Evolutionary conservation across 2,888 invertebrate species (phyloP).

Genomic region (Agrilus biguttatus): DNA sequence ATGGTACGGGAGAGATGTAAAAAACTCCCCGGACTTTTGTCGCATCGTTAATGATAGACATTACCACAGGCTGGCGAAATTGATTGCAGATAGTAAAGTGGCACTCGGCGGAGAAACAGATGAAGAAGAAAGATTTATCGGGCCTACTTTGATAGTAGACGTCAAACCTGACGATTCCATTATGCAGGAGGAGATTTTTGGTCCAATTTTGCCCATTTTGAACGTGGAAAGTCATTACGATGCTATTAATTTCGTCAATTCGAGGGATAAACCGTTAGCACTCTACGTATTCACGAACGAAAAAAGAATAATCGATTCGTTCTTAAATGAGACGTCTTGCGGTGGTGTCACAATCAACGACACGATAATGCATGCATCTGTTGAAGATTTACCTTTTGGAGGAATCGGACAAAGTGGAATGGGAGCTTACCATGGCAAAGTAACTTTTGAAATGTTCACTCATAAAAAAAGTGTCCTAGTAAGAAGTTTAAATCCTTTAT

Average conservation of each 20-base stretch:
- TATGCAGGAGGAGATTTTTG: constrained; percentile 92
- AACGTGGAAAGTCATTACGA: constrained; percentile 71
- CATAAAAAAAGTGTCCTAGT: constrained; percentile 75
- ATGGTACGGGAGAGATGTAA: constrained; percentile 72
- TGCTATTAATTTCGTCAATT: constrained; percentile 80
- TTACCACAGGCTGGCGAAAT: constrained; percentile 58
- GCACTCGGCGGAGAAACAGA: constrained; percentile 69
- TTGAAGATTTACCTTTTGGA: constrained; percentile 87
- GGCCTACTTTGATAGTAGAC: constrained; percentile 70
- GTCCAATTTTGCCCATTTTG: constrained; percentile 84
- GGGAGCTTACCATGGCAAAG: constrained; percentile 85
- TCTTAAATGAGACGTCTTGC: constrained; percentile 58
- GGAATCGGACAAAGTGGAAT: constrained; percentile 92
- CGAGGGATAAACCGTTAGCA: constrained; percentile 78
- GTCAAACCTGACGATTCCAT: constrained; percentile 59
- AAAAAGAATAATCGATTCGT: constrained; percentile 38
- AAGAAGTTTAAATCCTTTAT: constrained; percentile 51
- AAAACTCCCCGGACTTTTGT: constrained; percentile 67
- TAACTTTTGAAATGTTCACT: constrained; percentile 82
- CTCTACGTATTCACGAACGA: constrained; percentile 71
- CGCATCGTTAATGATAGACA: constrained; percentile 76
- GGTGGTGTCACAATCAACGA: constrained; percentile 79
- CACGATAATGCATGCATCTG: constrained; percentile 67
- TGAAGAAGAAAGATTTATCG: constrained; percentile 60
- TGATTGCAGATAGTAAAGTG: constrained; percentile 54